Percentiles rank a stretch among this genome's conserved stretches.
Conservation (phyloP, 2,113 vertebrate genomes). For the Tamias sibiricus region DNA sequence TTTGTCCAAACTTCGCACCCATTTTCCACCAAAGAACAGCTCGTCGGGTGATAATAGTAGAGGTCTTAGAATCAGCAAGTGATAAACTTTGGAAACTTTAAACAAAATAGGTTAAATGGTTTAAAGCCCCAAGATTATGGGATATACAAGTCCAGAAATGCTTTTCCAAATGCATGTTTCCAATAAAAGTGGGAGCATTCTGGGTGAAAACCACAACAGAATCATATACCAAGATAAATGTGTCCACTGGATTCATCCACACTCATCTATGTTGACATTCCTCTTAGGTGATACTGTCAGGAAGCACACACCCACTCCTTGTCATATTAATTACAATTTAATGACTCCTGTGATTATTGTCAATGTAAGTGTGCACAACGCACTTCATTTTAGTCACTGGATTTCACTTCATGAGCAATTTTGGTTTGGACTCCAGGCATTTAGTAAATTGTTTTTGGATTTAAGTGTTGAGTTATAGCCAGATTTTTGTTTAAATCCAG, state of each 20-base stretch:
- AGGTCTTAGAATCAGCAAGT: conserved; percentile 74
- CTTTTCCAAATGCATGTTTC: conserved; percentile 5
- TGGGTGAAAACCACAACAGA: not conserved
- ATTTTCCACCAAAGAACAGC: conserved; percentile 85
- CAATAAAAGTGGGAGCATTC: not conserved
- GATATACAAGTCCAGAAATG: conserved; percentile 47
- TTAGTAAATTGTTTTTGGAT: conserved; percentile 55
- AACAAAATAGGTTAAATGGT: not conserved
- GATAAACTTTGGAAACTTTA: conserved; percentile 43
- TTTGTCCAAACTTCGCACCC: conserved; percentile 83
- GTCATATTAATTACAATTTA: not conserved
- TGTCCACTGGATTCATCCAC: not conserved
- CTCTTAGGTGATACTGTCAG: not conserved
- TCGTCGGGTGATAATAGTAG: conserved; percentile 74
- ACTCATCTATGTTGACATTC: not conserved
- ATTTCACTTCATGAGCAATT: conserved; percentile 23
- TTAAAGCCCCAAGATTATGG: not conserved
- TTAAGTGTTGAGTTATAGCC: conserved; percentile 41
- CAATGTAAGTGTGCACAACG: not conserved
- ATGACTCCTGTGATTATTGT: not conserved
- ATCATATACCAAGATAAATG: not conserved
- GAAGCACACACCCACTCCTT: not conserved
- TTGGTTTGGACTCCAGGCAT: conserved; percentile 39
- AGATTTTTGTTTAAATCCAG: conserved; percentile 72
- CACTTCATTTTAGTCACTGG: conserved; percentile 14